Percentiles rank a stretch among this genome's conserved stretches.
Evolutionary conservation across 2,888 invertebrate species (phyloP).

Genomic region (Lepeophtheirus nordmannii): DNA sequence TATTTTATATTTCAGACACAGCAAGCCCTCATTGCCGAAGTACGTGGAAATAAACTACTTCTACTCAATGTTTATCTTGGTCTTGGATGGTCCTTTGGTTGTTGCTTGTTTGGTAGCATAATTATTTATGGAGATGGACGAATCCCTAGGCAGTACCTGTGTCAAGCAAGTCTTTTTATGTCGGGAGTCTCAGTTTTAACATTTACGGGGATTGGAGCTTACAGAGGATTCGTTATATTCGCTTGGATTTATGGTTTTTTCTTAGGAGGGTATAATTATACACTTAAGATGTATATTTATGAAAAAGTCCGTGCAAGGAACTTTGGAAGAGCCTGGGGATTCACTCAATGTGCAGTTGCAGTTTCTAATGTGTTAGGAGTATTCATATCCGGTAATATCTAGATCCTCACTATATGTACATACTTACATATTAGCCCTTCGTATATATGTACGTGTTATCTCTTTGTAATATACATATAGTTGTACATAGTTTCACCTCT

Average conservation of each 20-base stretch:
- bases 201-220: slow-evolving; percentile 6
- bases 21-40: slow-evolving; percentile 58
- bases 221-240: slow-evolving; percentile 3
- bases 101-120: slow-evolving; percentile 59
- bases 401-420: too few species aligned
- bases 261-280: slow-evolving; percentile 62
- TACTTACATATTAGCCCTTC: too few species aligned
- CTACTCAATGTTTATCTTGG: slow-evolving; percentile 57
- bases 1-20: slow-evolving; percentile 41
- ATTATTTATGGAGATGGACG: slow-evolving; percentile 67
- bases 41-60: slow-evolving; percentile 41
- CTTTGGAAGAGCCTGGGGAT: slow-evolving; percentile 75
- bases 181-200: slow-evolving; percentile 9
- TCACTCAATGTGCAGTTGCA: slow-evolving; percentile 43
- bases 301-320: slow-evolving; percentile 68
- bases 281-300: slow-evolving; percentile 73
- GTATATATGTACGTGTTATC: too few species aligned
- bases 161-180: slow-evolving; percentile 34
- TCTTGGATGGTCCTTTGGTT: slow-evolving; percentile 63
- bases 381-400: background rate
- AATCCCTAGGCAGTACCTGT: slow-evolving; percentile 66
- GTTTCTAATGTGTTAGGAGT: background rate
- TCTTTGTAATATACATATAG: too few species aligned
- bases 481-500: too few species aligned
- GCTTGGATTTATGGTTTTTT: slow-evolving; percentile 15